Evolutionary conservation across 2,888 invertebrate genomes (phyloP).

Genomic region (Tachina lurida): DNA sequence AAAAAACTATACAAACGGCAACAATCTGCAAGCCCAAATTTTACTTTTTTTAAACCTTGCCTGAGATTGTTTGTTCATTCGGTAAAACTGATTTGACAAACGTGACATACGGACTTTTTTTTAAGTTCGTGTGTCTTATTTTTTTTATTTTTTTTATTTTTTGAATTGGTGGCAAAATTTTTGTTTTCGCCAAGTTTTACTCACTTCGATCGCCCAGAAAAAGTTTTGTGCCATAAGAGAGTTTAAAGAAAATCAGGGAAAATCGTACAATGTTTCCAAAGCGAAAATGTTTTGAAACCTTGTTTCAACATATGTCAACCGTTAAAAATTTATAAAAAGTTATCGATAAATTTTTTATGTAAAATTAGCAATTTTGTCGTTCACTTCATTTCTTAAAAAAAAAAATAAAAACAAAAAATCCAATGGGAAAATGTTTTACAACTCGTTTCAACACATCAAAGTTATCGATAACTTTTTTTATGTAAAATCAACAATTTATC

Average conservation of each 20-base stretch:
- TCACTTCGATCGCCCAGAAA: constrained; percentile 51
- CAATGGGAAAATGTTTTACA: background rate
- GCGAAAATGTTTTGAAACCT: background rate
- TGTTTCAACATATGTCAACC: background rate
- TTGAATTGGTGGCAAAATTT: constrained; percentile 11
- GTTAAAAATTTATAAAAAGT: background rate
- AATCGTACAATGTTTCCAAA: constrained; percentile 38
- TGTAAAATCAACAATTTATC: too few species aligned
- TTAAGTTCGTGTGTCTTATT: constrained; percentile 40
- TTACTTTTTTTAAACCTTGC: constrained; percentile 8
- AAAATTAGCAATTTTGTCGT: background rate
- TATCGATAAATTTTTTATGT: background rate
- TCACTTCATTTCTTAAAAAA: too few species aligned
- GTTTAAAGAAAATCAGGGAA: background rate
- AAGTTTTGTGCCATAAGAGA: constrained; percentile 32
- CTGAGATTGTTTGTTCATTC: constrained; percentile 59
- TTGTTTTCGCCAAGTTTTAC: constrained; percentile 40
- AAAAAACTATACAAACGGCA: background rate
- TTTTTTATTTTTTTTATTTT: constrained; percentile 9
- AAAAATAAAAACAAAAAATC: too few species aligned
- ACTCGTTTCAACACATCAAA: too few species aligned
- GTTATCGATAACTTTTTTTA: too few species aligned
- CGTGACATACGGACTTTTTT: constrained; percentile 64
- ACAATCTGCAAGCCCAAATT: constrained; percentile 15
- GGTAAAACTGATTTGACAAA: constrained; percentile 69